These are phyloP conservation scores for Ophioninae sp. DNA, from an alignment of 2,888 invertebrate species.

Conservation along the genomic window DNA sequence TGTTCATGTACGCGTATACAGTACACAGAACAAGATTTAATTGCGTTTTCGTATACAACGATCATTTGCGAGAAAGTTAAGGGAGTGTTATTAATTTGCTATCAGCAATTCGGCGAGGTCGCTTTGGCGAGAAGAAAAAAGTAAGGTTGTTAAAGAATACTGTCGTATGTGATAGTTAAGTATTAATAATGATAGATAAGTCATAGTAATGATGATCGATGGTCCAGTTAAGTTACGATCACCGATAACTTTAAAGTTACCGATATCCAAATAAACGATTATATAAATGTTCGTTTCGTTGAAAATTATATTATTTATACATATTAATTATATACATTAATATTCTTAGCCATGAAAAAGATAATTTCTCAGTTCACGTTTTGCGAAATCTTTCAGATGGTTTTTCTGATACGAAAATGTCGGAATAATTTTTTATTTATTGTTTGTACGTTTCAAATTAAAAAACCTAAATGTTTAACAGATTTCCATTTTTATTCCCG, in stretches of 20 bases:
- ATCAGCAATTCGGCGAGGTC: background rate
- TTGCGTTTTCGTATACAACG: constrained; percentile 6
- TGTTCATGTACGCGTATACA: background rate
- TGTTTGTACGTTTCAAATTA: too few relatives aligned
- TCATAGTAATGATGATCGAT: too few relatives aligned
- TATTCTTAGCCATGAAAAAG: too few relatives aligned
- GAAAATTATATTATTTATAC: background rate
- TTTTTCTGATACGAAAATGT: too few relatives aligned
- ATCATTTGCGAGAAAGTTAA: constrained; percentile 20
- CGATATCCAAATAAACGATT: background rate
- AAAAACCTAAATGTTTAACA: too few relatives aligned
- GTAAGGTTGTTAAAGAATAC: background rate
- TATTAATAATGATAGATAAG: background rate
- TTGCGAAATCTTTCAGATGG: too few relatives aligned
- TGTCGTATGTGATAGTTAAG: background rate
- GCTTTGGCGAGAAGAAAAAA: background rate
- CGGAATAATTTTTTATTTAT: too few relatives aligned
- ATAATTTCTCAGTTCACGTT: too few relatives aligned
- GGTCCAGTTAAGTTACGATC: background rate
- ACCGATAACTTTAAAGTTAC: background rate
- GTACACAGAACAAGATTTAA: background rate
- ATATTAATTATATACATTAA: too few relatives aligned
- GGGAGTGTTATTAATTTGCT: constrained; percentile 11
- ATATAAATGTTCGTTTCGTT: background rate
- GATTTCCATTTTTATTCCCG: too few relatives aligned